Evolutionary conservation across 2,888 invertebrate genomes (phyloP), one percentile per base, ranked within the genome.

Genomic region (Exephanes ischioxanthus): DNA sequence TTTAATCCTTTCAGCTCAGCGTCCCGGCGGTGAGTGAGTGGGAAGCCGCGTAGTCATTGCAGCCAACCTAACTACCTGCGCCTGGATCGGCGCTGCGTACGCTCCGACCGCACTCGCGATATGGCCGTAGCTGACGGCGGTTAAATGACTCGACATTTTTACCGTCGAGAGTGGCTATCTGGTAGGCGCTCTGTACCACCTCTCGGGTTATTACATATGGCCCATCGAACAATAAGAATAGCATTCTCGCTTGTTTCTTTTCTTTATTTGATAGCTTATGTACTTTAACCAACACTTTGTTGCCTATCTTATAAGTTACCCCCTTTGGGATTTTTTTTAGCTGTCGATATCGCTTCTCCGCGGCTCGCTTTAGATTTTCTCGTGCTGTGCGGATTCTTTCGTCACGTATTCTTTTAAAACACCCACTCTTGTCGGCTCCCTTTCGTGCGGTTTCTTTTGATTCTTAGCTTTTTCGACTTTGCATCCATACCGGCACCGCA

Each of bases 201-300:
- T 53, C 53, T 19, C 48, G 2, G 4, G 30, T 22, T 16, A 71
- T 48, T n/a, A 53, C 6, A 19, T 71, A 48, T 9, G 71, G 51
- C 30, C 71, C 71, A 4, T 48, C 51, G 30, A 71, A 71, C 2
- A 71, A 4, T 6, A 71, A 14, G 19, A 37, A 37, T 26, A 71
- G 16, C 19, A 6, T 37, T n/a, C 45, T 70, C 11, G 48, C 45
- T 70, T 70, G 19, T 70, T 70, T 70, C 2, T n/a, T 70, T 41
- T 9, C 70, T 45, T 70, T 70, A 19, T 70, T 70, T 30, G 70
- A 70, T 26, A 70, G n/a, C 16, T 51, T 45, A 4, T 70, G 70
- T 3, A 70, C 70, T n/a, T 70, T 41, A 6, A 70, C n/a, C 45
- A 70, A n/a, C 1, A 41, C 70, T 70, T 70, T 41, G 51, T 70